These are phyloP conservation scores for Drosophila mimetica DNA, from an alignment of 2,888 invertebrate species.

Conservation along the genomic window DNA sequence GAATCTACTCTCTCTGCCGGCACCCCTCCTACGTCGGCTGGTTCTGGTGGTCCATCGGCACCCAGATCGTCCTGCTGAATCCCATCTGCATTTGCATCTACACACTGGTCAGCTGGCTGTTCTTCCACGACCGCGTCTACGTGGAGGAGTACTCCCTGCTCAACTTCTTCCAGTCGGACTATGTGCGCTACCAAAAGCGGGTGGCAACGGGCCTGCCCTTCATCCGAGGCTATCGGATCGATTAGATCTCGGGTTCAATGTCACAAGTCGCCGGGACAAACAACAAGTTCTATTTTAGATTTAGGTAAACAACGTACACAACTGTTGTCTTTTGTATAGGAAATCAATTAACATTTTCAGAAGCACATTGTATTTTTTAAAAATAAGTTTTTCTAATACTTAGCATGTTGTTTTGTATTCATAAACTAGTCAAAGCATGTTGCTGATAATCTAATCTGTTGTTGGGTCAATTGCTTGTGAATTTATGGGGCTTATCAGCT, in stretches of 20 bases:
- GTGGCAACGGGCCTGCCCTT: conserved; percentile 95
- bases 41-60: conserved; percentile 99
- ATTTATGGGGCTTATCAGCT: conserved; percentile 18
- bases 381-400: conserved; percentile 28
- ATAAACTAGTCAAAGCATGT: conserved; percentile 34
- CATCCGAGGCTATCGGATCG: conserved; percentile 89
- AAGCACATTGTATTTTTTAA: conserved; percentile 39
- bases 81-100: conserved; percentile 94
- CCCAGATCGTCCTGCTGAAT: conserved; percentile 96
- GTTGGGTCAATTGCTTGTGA: not conserved
- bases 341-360: not conserved
- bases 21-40: conserved; percentile 99
- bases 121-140: conserved; percentile 94
- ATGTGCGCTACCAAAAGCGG: conserved; percentile 92
- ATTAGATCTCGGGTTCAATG: conserved; percentile 56
- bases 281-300: conserved; percentile 30
- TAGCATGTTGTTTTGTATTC: conserved; percentile 26
- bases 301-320: conserved; percentile 15
- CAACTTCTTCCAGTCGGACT: conserved; percentile 96
- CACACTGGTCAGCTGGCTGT: conserved; percentile 93
- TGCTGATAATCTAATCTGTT: conserved; percentile 21
- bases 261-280: conserved; percentile 41
- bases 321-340: conserved; percentile 28
- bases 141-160: conserved; percentile 95
- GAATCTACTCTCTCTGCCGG: conserved; percentile 93